Base-by-base conservation (phyloP, 2,113 vertebrate genomes). In the Microtus pennsylvanicus region DNA sequence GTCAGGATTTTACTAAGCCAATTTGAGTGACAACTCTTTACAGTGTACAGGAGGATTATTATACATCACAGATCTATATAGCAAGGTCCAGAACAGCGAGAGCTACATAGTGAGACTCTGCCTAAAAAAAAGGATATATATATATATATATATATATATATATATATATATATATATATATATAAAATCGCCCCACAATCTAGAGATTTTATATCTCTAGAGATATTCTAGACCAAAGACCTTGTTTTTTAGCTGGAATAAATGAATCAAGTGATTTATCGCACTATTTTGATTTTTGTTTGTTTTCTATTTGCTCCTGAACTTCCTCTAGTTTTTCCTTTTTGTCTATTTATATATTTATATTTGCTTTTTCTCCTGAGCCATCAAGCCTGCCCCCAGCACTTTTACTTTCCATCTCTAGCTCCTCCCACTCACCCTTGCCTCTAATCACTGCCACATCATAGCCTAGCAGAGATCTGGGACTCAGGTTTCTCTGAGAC, bases 261-360 rank as follows among this genome's bases (percentile, higher is more conserved):
- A 87, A 93, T 12, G 12, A 38, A 58, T 90, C 61, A 90, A 87
- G 70, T 95, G 52, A 92, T 87, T 95, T 94, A 0, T 52, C 35
- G 38, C n/a, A 58, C 35, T 82, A 65, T 77, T 90, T 89, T 87
- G 14, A 65, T 82, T 82, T 61, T 58, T 61, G 52, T 61, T 28
- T 38, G 80, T 61, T 82, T 38, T 82, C 55, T 38, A 4, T 38
- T 12, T 61, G 35, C 35, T 61, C n/a, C n/a, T 61, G 80, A 61
- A 61, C 55, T 61, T 61, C 24, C 35, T 82, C 52, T 61, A 82
- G 80, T 28, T 82, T n/a, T 82, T 82, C 33, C n/a, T n/a, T 28
- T 61, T 38, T 82, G 35, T 82, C 35, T 38, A 11, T n/a, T 81
- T 38, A 61, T 61, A 16, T 17, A 55, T 55, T 55, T 55, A 55